Percentiles rank a stretch among this genome's conserved stretches.
These are phyloP conservation scores for Homalodisca vitripennis DNA, from an alignment of 1,140 invertebrate genomes.

Conservation along the genomic window DNA sequence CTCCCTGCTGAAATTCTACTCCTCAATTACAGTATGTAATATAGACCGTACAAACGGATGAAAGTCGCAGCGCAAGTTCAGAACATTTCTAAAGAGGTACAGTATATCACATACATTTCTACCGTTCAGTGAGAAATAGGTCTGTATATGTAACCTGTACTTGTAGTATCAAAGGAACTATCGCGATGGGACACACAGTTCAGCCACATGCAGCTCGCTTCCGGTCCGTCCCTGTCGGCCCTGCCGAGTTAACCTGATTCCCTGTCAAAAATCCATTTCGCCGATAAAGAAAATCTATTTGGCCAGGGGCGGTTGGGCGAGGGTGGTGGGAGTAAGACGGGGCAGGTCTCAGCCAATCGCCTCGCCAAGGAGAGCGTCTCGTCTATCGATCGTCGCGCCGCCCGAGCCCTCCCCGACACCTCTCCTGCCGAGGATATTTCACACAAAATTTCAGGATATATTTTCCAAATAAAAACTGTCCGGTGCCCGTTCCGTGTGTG, in stretches of 20 bases:
- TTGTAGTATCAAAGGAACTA: too few relatives aligned
- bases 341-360: conserved; percentile 31
- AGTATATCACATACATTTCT: too few relatives aligned
- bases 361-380: conserved; percentile 28
- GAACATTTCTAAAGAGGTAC: too few relatives aligned
- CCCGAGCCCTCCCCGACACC: background rate
- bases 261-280: conserved; percentile 30
- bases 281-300: conserved; percentile 31
- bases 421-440: background rate
- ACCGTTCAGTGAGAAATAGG: too few relatives aligned
- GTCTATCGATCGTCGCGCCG: conserved; percentile 10
- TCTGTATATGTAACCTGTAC: too few relatives aligned
- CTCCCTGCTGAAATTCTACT: too few relatives aligned
- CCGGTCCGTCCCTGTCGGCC: background rate
- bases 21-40: too few relatives aligned
- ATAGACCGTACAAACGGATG: too few relatives aligned
- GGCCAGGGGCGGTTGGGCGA: background rate
- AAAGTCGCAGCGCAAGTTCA: too few relatives aligned
- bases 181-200: too few relatives aligned
- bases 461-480: too few relatives aligned
- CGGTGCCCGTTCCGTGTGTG: too few relatives aligned
- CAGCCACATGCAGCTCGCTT: background rate
- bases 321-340: conserved; percentile 12
- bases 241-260: conserved; percentile 25
- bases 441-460: background rate